Conservation (phyloP, 1,140 invertebrate species). For the Rhizoglyphus robini region DNA sequence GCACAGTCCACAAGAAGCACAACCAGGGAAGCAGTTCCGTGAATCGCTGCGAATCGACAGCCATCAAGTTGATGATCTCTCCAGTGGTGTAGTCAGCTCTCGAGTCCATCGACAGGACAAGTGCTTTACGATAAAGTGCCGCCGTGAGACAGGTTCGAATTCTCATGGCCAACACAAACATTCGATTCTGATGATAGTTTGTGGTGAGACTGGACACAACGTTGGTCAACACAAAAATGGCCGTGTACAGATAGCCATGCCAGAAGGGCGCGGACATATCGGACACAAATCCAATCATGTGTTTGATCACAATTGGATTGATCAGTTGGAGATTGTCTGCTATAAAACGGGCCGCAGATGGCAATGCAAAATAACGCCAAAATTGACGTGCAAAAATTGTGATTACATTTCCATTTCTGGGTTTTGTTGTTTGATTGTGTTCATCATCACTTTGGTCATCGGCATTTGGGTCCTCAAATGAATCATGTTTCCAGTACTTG, state of each 20-base stretch:
- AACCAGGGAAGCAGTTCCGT: constrained; percentile 13
- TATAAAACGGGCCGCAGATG: not conserved
- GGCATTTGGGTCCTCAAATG: not conserved
- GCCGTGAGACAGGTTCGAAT: constrained; percentile 28
- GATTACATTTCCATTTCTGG: not conserved
- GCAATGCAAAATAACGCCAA: not conserved
- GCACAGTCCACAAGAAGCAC: constrained; percentile 26
- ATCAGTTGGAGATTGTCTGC: not conserved
- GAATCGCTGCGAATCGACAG: constrained; percentile 24
- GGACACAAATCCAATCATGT: not conserved
- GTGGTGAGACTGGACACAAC: constrained; percentile 2
- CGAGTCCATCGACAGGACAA: constrained; percentile 35
- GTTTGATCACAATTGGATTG: not conserved
- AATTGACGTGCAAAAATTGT: not conserved
- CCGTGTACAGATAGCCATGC: constrained; percentile 72
- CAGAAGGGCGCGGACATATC: constrained; percentile 38
- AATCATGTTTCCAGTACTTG: not conserved
- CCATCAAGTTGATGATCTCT: constrained; percentile 26
- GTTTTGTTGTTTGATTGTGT: not conserved
- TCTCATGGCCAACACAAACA: constrained; percentile 20
- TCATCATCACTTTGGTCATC: too few species aligned
- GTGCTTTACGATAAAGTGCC: constrained; percentile 28
- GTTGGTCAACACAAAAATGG: constrained; percentile 30
- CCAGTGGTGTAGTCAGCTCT: constrained; percentile 25
- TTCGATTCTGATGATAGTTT: not conserved